Conservation (phyloP, 2,888 invertebrate species). For the Elegia similella region DNA sequence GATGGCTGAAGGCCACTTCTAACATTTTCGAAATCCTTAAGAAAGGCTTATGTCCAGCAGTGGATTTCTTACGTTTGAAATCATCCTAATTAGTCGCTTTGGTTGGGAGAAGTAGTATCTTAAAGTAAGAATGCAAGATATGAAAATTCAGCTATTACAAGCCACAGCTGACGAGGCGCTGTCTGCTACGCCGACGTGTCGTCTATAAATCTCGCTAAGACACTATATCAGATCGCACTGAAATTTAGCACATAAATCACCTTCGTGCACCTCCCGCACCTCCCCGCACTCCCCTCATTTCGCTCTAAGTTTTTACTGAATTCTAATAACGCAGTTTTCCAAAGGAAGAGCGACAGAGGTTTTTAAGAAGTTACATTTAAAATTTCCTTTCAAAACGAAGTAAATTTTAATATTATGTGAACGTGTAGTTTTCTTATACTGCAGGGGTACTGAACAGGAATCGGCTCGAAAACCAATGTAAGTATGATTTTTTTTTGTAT, state of each 20-base stretch:
- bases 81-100: too few relatives aligned
- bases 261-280: background rate
- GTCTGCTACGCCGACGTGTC: background rate
- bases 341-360: background rate
- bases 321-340: background rate
- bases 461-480: too few relatives aligned
- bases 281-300: background rate
- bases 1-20: too few relatives aligned
- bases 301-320: conserved; percentile 1
- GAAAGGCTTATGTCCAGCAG: too few relatives aligned
- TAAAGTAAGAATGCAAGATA: too few relatives aligned
- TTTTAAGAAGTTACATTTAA: background rate
- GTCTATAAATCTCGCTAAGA: conserved; percentile 18
- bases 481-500: too few relatives aligned
- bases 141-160: conserved; percentile 1
- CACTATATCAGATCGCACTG: conserved; percentile 15
- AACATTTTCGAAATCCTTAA: too few relatives aligned
- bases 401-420: background rate
- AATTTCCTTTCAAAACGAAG: background rate
- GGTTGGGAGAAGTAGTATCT: too few relatives aligned
- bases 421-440: too few relatives aligned
- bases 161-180: conserved; percentile 5
- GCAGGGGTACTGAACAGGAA: too few relatives aligned
- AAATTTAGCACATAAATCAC: conserved; percentile 17
- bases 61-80: too few relatives aligned